Evolutionary conservation across 2,113 vertebrate species (phyloP), one percentile per base, ranked within the genome.

Genomic region (Azemiops feae): DNA sequence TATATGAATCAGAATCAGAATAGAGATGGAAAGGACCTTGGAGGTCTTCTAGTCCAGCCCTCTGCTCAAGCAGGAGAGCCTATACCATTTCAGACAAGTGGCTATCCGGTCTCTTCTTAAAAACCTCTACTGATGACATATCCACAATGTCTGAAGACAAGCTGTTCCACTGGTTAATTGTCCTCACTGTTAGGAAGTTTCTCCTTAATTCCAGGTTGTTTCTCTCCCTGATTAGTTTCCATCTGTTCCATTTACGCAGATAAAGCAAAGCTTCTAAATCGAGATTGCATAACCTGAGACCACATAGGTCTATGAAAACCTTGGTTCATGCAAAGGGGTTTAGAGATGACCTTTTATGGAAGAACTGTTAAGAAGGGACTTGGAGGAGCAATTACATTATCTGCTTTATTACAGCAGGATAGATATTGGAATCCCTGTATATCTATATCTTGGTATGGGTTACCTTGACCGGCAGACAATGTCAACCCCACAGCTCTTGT

Each of bases 211-310:
- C 47, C 47, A 9, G 47, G 47, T 50, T 50, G 47, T 1, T 50
- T 50, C 47, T 50, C 47, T 50, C 47, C 47, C 9, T 50, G 47
- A 50, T 9, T 7, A 50, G 47, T 50, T 50, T 50, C 47, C 47
- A 50, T 50, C 47, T 50, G 85, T 96, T 95, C 47, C 92, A 91
- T 69, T 94, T 85, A 30, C 23, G 94, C 92, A 30, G 93, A 94
- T 57, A 69, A 53, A 89, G 27, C 8, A 85, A 91, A 58, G 4
- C 25, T 58, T 57, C 39, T 43, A 20, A 92, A 94, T 86, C 18
- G 0, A 81, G 34, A 81, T 81, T 81, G 34, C 34, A 39, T 81
- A 81, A 43, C 18, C 18, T 81, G 18, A 39, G 34, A 81, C 18
- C 18, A 20, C 34, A 39, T 39, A 8, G 18, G 69, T 81, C 69